Evolutionary conservation across 2,888 invertebrate species (phyloP).

Genomic region (Saturnia japonica): DNA sequence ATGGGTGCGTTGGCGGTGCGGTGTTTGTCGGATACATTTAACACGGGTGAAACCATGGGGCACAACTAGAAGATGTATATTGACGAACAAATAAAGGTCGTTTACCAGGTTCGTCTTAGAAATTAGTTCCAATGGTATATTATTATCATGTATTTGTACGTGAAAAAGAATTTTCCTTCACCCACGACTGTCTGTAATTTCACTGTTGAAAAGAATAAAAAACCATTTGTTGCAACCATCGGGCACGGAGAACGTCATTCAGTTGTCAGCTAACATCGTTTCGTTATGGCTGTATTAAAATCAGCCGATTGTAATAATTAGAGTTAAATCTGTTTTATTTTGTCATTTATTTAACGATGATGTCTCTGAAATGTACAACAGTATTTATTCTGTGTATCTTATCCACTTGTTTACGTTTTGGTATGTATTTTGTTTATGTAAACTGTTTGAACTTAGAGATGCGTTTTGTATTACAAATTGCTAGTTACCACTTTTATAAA

Average conservation of each 20-base stretch:
- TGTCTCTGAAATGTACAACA: slow-evolving; percentile 26
- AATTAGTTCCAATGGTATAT: background rate
- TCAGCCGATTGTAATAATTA: background rate
- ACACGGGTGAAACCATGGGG: too few relatives aligned
- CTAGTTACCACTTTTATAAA: too few relatives aligned
- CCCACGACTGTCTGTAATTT: background rate
- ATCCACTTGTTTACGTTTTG: slow-evolving; percentile 26
- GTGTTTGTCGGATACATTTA: too few relatives aligned
- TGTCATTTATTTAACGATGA: slow-evolving; percentile 17
- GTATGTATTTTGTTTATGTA: slow-evolving; percentile 25
- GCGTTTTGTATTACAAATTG: background rate
- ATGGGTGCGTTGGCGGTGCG: too few relatives aligned
- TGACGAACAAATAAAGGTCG: background rate
- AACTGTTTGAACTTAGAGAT: background rate
- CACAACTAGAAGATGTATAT: too few relatives aligned
- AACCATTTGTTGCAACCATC: background rate
- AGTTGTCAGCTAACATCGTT: background rate
- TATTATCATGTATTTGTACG: background rate
- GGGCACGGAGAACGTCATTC: background rate
- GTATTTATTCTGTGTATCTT: slow-evolving; percentile 23
- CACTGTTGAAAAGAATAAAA: background rate
- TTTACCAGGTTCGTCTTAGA: background rate
- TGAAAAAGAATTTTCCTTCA: background rate
- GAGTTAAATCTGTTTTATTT: background rate
- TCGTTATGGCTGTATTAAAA: background rate